Evolutionary conservation across 2,797 vertebrate species (phyloP).

Genomic region (Pempheris klunzingeri): DNA sequence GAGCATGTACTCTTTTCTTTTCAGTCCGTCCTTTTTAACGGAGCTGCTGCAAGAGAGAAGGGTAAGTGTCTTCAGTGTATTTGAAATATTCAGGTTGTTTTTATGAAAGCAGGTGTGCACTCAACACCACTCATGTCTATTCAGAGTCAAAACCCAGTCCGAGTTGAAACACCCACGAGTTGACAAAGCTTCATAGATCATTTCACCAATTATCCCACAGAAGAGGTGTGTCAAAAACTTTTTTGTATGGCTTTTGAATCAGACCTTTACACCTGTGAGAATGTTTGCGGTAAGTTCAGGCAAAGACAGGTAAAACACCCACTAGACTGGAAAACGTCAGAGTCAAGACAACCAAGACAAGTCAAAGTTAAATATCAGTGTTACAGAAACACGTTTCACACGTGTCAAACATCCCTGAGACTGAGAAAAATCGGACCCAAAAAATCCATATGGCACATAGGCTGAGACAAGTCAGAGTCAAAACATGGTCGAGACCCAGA

Average conservation of each 20-base stretch:
- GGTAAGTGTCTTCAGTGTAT: neutral
- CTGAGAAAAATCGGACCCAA: neutral
- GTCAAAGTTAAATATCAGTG: neutral
- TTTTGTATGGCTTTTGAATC: neutral
- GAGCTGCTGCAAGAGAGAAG: neutral
- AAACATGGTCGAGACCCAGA: neutral
- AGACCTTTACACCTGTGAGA: neutral
- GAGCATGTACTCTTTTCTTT: slow-evolving; percentile 1
- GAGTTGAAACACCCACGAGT: neutral
- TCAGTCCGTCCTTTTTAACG: neutral
- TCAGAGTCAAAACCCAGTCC: neutral
- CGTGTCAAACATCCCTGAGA: neutral
- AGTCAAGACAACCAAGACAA: neutral
- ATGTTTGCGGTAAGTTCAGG: neutral
- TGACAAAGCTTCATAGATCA: neutral
- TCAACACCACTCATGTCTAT: neutral
- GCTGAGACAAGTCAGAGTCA: neutral
- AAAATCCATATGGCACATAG: neutral
- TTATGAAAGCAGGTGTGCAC: neutral
- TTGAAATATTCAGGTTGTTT: slow-evolving; percentile 10
- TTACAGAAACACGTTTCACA: neutral
- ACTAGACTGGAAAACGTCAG: neutral
- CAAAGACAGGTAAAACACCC: neutral
- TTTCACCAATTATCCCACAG: neutral
- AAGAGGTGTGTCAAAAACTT: neutral